Percentiles rank a stretch among this genome's conserved stretches.
Evolutionary conservation across 2,888 invertebrate genomes (phyloP).

Genomic region (Tethea ocularis): DNA sequence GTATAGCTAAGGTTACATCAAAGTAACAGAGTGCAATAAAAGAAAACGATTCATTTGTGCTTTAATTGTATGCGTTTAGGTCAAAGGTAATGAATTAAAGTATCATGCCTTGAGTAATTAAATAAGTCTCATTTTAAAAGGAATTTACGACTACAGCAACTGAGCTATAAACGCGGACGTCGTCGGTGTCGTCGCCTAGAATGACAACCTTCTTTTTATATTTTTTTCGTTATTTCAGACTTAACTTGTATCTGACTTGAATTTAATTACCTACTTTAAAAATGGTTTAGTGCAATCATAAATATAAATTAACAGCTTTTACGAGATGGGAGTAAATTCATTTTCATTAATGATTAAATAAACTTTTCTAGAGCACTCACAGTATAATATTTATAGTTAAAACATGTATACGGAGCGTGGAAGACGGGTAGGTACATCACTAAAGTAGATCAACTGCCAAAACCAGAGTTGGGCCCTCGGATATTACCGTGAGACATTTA

Average conservation of each 20-base stretch:
- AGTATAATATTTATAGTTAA: slow-evolving; percentile 31
- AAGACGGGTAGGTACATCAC: slow-evolving; percentile 36
- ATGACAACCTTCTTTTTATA: slow-evolving; percentile 40
- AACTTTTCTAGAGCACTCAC: background rate
- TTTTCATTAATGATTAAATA: background rate
- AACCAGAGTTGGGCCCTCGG: slow-evolving; percentile 68
- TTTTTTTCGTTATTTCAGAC: slow-evolving; percentile 24
- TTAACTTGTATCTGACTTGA: slow-evolving; percentile 26
- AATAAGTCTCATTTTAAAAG: slow-evolving; percentile 48
- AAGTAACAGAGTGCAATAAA: background rate
- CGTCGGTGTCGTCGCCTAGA: slow-evolving; percentile 33
- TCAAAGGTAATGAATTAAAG: slow-evolving; percentile 32
- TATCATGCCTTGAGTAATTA: slow-evolving; percentile 40
- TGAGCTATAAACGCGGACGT: slow-evolving; percentile 38
- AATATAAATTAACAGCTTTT: background rate
- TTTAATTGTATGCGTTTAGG: slow-evolving; percentile 16
- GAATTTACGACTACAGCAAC: slow-evolving; percentile 44
- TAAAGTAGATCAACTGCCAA: slow-evolving; percentile 75
- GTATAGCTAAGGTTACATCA: background rate
- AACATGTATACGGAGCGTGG: slow-evolving; percentile 34
- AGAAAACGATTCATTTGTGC: background rate
- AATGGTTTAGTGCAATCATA: slow-evolving; percentile 16
- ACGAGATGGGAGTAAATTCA: background rate
- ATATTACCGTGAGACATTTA: slow-evolving; percentile 81
- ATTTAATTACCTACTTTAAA: slow-evolving; percentile 33